phyloP scores from a whole-genome alignment of 2,797 vertebrate species.

The Apogon hyalosoma region DNA sequence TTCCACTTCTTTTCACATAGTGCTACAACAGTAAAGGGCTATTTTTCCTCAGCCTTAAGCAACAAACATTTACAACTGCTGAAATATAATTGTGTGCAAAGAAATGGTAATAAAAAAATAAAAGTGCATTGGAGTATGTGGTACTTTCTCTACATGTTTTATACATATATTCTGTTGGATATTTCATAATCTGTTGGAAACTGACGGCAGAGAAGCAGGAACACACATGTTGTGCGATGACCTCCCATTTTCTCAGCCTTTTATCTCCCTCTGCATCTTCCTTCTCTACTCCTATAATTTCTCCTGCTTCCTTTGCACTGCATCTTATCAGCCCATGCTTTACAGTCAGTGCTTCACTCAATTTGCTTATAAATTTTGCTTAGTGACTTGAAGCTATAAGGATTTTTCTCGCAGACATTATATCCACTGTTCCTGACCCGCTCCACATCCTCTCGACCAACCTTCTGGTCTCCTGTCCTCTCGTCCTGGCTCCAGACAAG shows the following conservation, averaged over 20 bases:
- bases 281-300: constrained; percentile 28
- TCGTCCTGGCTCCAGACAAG: constrained; percentile 70
- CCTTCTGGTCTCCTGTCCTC: constrained; percentile 42
- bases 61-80: background rate
- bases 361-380: constrained; percentile 53
- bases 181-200: background rate
- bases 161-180: too few relatives aligned
- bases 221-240: constrained; percentile 27
- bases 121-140: background rate
- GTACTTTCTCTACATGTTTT: too few relatives aligned
- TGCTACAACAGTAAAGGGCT: background rate
- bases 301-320: constrained; percentile 3
- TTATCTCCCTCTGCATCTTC: constrained; percentile 42
- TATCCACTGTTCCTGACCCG: constrained; percentile 50
- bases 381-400: constrained; percentile 40
- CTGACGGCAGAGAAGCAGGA: constrained; percentile 14
- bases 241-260: constrained; percentile 33
- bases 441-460: constrained; percentile 40
- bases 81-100: background rate
- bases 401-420: constrained; percentile 54
- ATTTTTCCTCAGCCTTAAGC: background rate
- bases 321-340: constrained; percentile 34
- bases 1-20: background rate
- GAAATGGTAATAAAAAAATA: background rate
- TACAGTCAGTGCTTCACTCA: constrained; percentile 23